Evolutionary conservation across 1,140 invertebrate genomes (phyloP).

Genomic region (Pogonomyrmex californicus): DNA sequence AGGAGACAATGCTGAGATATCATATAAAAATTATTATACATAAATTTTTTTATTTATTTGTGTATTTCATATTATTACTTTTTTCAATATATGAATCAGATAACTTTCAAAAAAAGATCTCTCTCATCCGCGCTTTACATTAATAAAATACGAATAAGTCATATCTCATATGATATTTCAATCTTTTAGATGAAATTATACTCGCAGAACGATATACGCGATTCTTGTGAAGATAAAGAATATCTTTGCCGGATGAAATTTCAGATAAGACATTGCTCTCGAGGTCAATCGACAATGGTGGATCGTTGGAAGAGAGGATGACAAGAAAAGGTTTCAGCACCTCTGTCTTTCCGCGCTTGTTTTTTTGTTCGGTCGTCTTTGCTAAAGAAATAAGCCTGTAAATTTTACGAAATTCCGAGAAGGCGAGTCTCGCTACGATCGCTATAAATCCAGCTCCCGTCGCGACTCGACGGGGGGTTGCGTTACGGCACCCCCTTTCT

Average conservation of each 20-base stretch:
- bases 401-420: conserved; percentile 77
- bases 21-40: not conserved
- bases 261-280: conserved; percentile 57
- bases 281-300: conserved; percentile 33
- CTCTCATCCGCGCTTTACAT: not conserved
- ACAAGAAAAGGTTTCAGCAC: conserved; percentile 58
- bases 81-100: not conserved
- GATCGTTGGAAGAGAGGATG: conserved; percentile 17
- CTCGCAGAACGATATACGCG: not conserved
- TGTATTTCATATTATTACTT: not conserved
- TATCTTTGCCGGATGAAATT: conserved; percentile 66
- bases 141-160: not conserved
- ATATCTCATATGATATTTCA: not conserved
- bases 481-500: conserved; percentile 46
- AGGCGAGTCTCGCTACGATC: conserved; percentile 66
- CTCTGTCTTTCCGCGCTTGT: conserved; percentile 23
- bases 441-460: conserved; percentile 70
- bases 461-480: conserved; percentile 21
- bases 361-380: conserved; percentile 30
- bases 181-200: conserved; percentile 10
- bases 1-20: not conserved
- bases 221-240: conserved; percentile 38
- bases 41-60: not conserved
- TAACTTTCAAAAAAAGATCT: not conserved
- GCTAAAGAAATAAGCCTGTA: conserved; percentile 70